A percentile compares a stretch with the other conserved stretches of the same genome.
phyloP scores from a whole-genome alignment of 2,888 invertebrate species.

The Diogma glabrata region DNA sequence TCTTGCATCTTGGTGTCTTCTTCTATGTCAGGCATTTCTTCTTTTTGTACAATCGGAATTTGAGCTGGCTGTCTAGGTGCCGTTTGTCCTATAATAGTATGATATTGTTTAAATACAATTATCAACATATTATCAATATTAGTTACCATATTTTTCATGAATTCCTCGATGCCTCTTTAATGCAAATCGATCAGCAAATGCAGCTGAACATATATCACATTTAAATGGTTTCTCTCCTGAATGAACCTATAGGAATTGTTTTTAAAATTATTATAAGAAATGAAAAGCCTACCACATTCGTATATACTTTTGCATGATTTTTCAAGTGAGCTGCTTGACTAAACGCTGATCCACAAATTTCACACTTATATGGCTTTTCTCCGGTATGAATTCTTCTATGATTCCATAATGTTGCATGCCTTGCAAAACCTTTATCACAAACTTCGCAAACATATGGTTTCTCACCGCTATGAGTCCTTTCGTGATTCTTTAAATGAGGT shows the following conservation, averaged over 20 bases:
- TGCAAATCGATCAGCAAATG: slow-evolving; percentile 78
- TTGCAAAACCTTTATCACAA: slow-evolving; percentile 78
- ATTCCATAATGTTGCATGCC: slow-evolving; percentile 82
- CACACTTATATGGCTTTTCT: slow-evolving; percentile 50
- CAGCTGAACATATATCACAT: slow-evolving; percentile 74
- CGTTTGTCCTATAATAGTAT: too few relatives aligned
- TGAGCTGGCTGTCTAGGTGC: slow-evolving; percentile 32
- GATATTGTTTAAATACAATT: too few relatives aligned
- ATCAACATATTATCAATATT: too few relatives aligned
- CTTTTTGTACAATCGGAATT: slow-evolving; percentile 32
- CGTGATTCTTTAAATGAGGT: slow-evolving; percentile 79
- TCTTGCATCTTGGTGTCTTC: slow-evolving; percentile 22
- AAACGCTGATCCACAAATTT: slow-evolving; percentile 79
- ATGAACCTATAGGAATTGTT: slow-evolving; percentile 40
- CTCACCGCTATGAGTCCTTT: slow-evolving; percentile 78
- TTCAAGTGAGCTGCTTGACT: slow-evolving; percentile 82
- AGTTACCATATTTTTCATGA: slow-evolving; percentile 82
- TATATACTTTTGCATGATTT: slow-evolving; percentile 65
- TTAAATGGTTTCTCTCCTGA: slow-evolving; percentile 73
- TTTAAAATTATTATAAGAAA: not conserved
- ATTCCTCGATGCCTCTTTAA: slow-evolving; percentile 76
- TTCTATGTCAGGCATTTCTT: slow-evolving; percentile 34
- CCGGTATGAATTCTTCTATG: slow-evolving; percentile 80
- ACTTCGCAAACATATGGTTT: slow-evolving; percentile 81
- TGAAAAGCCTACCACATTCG: slow-evolving; percentile 13